Evolutionary conservation across 2,888 invertebrate genomes (phyloP).

Genomic region (Tetanocera ferruginea): DNA sequence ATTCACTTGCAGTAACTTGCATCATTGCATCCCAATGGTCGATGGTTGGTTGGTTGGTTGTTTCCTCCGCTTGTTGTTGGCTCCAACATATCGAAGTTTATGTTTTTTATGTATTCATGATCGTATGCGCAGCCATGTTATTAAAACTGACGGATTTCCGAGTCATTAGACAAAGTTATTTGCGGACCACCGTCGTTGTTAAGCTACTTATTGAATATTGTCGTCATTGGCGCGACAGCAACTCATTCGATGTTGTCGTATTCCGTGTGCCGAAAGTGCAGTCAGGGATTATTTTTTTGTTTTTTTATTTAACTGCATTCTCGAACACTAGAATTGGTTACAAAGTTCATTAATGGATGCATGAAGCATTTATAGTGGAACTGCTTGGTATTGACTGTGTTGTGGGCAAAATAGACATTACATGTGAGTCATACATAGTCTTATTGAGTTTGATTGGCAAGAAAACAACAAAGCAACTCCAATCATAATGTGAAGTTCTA

Average conservation of each 20-base stretch:
- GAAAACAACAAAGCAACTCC: too few relatives aligned
- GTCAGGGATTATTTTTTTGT: slow-evolving; percentile 1
- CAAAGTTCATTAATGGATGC: too few relatives aligned
- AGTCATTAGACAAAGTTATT: slow-evolving; percentile 68
- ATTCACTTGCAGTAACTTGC: slow-evolving; percentile 20
- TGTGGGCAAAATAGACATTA: too few relatives aligned
- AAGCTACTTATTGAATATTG: slow-evolving; percentile 54
- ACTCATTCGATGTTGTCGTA: not conserved
- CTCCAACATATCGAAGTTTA: not conserved
- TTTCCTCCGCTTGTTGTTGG: slow-evolving; percentile 53
- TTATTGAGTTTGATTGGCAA: too few relatives aligned
- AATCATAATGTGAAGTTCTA: too few relatives aligned
- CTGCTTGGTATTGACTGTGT: too few relatives aligned
- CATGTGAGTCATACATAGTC: too few relatives aligned
- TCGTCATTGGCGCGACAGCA: slow-evolving; percentile 22
- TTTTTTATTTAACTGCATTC: too few relatives aligned
- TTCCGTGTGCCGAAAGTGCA: slow-evolving; percentile 11
- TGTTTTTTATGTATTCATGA: slow-evolving; percentile 43
- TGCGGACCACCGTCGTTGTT: slow-evolving; percentile 65
- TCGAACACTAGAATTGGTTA: too few relatives aligned
- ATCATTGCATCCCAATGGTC: slow-evolving; percentile 17
- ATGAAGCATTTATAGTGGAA: too few relatives aligned
- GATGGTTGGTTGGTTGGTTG: slow-evolving; percentile 56
- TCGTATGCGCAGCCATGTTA: slow-evolving; percentile 50
- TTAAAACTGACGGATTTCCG: slow-evolving; percentile 68